phyloP scores from a whole-genome alignment of 2,888 invertebrate species.

The Lasioglossum malachurum region DNA sequence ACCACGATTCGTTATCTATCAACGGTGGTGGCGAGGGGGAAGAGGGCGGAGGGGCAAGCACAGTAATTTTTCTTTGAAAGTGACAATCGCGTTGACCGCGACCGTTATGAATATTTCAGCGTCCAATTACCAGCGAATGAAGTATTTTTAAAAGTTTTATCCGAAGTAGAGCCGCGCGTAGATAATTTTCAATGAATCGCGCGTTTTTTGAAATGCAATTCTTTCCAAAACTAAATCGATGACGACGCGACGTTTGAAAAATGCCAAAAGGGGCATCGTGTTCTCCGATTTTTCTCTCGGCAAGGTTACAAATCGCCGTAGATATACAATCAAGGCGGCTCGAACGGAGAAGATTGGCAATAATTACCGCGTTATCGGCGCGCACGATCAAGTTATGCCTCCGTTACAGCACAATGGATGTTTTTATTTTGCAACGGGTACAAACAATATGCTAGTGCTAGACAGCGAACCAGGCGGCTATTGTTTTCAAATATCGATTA shows the following conservation, averaged over 20 bases:
- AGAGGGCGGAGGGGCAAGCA: background rate
- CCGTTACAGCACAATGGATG: constrained; percentile 30
- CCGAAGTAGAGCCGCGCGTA: constrained; percentile 1
- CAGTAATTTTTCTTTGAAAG: constrained; percentile 33
- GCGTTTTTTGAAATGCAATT: constrained; percentile 7
- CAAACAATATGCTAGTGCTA: constrained; percentile 19
- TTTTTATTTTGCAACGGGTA: constrained; percentile 16
- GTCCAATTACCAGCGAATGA: constrained; percentile 6
- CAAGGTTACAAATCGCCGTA: background rate
- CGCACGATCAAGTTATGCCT: constrained; percentile 32
- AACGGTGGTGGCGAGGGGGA: background rate
- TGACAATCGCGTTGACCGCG: constrained; percentile 35
- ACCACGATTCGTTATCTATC: constrained; percentile 43
- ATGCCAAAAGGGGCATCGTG: background rate
- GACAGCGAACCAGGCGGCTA: constrained; percentile 13
- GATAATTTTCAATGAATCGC: constrained; percentile 20
- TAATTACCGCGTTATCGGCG: constrained; percentile 29
- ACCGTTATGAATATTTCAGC: constrained; percentile 15
- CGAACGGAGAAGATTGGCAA: constrained; percentile 6
- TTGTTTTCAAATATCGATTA: constrained; percentile 41
- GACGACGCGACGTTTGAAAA: background rate
- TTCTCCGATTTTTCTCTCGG: background rate
- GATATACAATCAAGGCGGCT: background rate
- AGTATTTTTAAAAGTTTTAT: constrained; percentile 36
- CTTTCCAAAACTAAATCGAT: background rate